Percentiles rank a stretch among this genome's conserved stretches.
These are phyloP conservation scores for Pagetopsis macropterus DNA, from an alignment of 2,797 vertebrate species.

Conservation along the genomic window DNA sequence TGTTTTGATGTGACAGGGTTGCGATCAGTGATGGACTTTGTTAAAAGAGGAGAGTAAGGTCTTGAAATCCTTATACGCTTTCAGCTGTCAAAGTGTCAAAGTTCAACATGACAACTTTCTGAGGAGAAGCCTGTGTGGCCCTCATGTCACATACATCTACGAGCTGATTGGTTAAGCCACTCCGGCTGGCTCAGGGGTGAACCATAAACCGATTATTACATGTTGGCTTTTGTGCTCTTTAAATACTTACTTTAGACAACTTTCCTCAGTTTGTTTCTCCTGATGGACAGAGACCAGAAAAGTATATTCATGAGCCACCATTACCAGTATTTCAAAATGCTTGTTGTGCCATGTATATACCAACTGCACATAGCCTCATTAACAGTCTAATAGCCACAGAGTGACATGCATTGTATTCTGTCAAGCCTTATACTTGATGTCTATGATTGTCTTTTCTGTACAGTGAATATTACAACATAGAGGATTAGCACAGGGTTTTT, in stretches of 20 bases:
- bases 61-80: slow-evolving; percentile 26
- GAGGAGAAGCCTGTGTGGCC: slow-evolving; percentile 31
- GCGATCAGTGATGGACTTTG: slow-evolving; percentile 14
- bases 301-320: slow-evolving; percentile 32
- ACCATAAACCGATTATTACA: slow-evolving; percentile 34
- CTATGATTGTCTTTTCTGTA: slow-evolving; percentile 64
- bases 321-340: slow-evolving; percentile 44
- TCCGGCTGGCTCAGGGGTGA: slow-evolving; percentile 45
- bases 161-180: slow-evolving; percentile 51
- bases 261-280: slow-evolving; percentile 18
- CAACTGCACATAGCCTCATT: slow-evolving; percentile 48
- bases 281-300: slow-evolving; percentile 24
- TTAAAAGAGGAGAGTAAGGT: slow-evolving; percentile 21
- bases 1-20: slow-evolving; percentile 31
- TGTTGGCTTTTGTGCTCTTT: slow-evolving; percentile 57
- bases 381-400: slow-evolving; percentile 35
- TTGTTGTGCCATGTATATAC: slow-evolving; percentile 66
- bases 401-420: slow-evolving; percentile 42
- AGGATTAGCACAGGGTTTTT: slow-evolving; percentile 52
- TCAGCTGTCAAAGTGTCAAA: slow-evolving; percentile 36
- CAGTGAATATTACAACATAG: slow-evolving; percentile 60
- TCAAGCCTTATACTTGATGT: slow-evolving; percentile 65
- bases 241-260: slow-evolving; percentile 26
- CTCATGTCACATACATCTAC: slow-evolving; percentile 33
- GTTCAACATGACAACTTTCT: slow-evolving; percentile 42